Evolutionary conservation across 2,888 invertebrate species (phyloP).

Genomic region (Hylaea fasciaria): DNA sequence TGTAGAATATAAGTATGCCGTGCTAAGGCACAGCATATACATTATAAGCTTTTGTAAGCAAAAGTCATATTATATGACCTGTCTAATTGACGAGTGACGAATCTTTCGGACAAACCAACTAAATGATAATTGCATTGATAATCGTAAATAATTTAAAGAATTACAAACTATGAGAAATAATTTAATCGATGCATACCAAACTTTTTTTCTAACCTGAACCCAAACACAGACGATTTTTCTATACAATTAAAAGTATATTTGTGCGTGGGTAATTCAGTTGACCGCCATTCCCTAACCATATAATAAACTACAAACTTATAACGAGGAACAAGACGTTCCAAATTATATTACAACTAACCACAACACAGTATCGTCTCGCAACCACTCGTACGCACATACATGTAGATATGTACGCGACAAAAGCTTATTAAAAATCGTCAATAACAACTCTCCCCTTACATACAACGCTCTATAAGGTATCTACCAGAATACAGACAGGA

Average conservation of each 20-base stretch:
- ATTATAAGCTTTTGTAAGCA: no score
- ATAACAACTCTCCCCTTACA: slow-evolving; percentile 60
- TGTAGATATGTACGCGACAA: slow-evolving; percentile 82
- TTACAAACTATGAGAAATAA: not conserved
- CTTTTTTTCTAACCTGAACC: not conserved
- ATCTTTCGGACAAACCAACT: no score
- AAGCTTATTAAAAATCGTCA: slow-evolving; percentile 71
- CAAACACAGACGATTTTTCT: not conserved
- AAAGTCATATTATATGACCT: no score
- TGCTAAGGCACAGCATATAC: no score
- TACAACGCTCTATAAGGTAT: slow-evolving; percentile 63
- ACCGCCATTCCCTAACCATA: slow-evolving; percentile 35
- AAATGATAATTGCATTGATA: not conserved
- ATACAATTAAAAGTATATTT: slow-evolving; percentile 1
- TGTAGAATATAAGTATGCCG: no score
- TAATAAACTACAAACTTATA: slow-evolving; percentile 21
- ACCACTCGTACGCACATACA: slow-evolving; percentile 63
- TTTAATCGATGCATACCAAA: no score
- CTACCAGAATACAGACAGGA: slow-evolving; percentile 66
- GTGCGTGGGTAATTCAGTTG: slow-evolving; percentile 6
- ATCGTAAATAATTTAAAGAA: not conserved
- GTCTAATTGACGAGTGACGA: no score
- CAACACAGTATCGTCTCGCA: slow-evolving; percentile 51
- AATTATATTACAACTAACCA: slow-evolving; percentile 38
- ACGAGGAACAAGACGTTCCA: slow-evolving; percentile 26